Conservation (phyloP, 2,888 invertebrate genomes). For the Sicus ferrugineus region DNA sequence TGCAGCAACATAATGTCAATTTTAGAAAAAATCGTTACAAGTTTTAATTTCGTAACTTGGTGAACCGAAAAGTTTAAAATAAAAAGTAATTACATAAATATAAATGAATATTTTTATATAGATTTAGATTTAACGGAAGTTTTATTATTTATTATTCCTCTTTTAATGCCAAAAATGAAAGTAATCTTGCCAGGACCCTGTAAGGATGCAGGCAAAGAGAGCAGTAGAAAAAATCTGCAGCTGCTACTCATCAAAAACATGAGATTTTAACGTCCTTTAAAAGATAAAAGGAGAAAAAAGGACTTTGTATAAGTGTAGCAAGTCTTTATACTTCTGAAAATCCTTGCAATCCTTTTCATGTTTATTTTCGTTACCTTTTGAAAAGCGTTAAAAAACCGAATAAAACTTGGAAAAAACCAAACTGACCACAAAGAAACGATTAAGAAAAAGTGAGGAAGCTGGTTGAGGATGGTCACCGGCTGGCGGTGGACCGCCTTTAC, state of each 20-base stretch:
- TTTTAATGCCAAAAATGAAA: not conserved
- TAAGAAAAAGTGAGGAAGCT: conserved; percentile 10
- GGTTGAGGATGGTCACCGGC: not conserved
- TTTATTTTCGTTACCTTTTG: not conserved
- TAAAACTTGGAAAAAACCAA: not conserved
- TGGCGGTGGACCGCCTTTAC: too few relatives aligned
- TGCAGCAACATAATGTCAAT: not conserved
- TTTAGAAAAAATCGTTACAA: not conserved
- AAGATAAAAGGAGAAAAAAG: not conserved
- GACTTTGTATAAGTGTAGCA: not conserved
- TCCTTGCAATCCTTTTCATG: conserved; percentile 6
- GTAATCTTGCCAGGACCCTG: too few relatives aligned
- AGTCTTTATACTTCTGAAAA: not conserved
- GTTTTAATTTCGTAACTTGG: too few relatives aligned
- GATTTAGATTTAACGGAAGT: not conserved
- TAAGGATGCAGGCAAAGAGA: not conserved
- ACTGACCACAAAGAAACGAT: not conserved
- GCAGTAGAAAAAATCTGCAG: not conserved
- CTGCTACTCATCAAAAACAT: not conserved
- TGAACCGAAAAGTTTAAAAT: too few relatives aligned
- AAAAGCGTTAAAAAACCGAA: not conserved
- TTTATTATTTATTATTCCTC: not conserved
- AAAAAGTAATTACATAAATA: not conserved
- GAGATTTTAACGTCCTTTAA: not conserved
- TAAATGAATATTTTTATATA: not conserved